Conservation (phyloP, 2,888 invertebrate genomes). For the Hyposoter dolosus region DNA sequence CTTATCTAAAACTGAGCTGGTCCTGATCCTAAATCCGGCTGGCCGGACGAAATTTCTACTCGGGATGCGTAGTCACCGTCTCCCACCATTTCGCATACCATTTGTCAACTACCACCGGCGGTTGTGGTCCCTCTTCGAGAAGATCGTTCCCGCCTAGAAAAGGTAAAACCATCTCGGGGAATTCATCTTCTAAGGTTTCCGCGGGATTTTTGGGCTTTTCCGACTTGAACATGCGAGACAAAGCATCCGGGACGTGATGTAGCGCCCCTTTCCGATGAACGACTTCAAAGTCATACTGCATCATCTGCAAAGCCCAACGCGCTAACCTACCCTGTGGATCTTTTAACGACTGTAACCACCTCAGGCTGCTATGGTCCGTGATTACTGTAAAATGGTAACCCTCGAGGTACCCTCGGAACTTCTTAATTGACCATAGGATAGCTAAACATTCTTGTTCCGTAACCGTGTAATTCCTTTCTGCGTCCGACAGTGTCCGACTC, state of each 20-base stretch:
- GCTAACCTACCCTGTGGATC: neutral
- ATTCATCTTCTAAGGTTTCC: neutral
- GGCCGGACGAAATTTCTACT: neutral
- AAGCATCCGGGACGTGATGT: conserved; percentile 19
- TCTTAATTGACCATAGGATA: neutral
- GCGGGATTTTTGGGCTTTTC: neutral
- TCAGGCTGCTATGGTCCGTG: conserved; percentile 4
- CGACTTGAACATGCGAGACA: neutral
- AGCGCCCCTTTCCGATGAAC: conserved; percentile 12
- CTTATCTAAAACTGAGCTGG: too few relatives aligned
- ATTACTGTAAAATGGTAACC: neutral
- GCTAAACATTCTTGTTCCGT: conserved; percentile 69
- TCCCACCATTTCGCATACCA: too few relatives aligned
- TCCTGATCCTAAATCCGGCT: too few relatives aligned
- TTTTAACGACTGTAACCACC: neutral
- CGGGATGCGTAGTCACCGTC: too few relatives aligned
- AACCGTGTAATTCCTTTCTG: conserved; percentile 61
- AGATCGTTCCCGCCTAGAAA: too few relatives aligned
- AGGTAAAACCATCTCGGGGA: neutral
- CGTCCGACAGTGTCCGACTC: conserved; percentile 46
- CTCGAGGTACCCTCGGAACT: conserved; percentile 15
- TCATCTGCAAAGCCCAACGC: conserved; percentile 13
- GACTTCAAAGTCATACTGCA: neutral
- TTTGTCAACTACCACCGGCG: too few relatives aligned
- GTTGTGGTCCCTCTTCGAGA: too few relatives aligned